Base-by-base conservation (phyloP, 1,140 invertebrate species). In the Atta colombica region DNA sequence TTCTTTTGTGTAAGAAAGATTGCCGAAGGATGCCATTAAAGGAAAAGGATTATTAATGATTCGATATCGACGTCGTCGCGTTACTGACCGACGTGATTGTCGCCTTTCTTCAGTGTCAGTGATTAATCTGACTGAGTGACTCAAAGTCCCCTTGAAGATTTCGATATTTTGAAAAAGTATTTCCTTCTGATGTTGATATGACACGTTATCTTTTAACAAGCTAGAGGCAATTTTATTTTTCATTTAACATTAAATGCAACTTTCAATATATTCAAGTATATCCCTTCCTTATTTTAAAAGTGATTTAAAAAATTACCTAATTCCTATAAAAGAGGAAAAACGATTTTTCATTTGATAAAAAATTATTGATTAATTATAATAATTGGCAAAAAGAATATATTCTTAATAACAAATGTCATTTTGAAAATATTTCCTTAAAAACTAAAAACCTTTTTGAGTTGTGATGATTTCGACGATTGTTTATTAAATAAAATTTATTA, bases 11-110 rank as follows among this genome's bases (percentile, higher is more conserved):
- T n/a, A 39, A 49, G 39, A 12, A 68, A 53, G 49, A 71, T 65
- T 81, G 72, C 31, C 45, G 60, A 7, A 85, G 53, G 25, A 51
- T 61, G 21, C 35, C n/a, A 66, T 39, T 28, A 39, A 21, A 58
- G 28, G n/a, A 72, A 61, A 71, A 51, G 60, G 86, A 85, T 90
- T 89, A 89, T 90, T 89, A 90, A 90, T 88, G 88, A 90, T 51
- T 39, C 78, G n/a, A 51, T 80, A 58, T 61, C 75, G 77, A 75
- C 55, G 81, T 66, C 87, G 82, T 85, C 78, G 80, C 53, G 61
- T 80, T 80, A 69, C 74, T 71, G 88, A 87, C 49, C 60, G 58
- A 85, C 66, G 84, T 14, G 68, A 81, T 21, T 49, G 69, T 87
- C 88, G 74, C 58, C 87, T 88, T 61, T n/a, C 69, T 35, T 55